These are phyloP conservation scores for Phataginus tetradactyla DNA, from an alignment of 2,797 vertebrate species.

Conservation along the genomic window DNA sequence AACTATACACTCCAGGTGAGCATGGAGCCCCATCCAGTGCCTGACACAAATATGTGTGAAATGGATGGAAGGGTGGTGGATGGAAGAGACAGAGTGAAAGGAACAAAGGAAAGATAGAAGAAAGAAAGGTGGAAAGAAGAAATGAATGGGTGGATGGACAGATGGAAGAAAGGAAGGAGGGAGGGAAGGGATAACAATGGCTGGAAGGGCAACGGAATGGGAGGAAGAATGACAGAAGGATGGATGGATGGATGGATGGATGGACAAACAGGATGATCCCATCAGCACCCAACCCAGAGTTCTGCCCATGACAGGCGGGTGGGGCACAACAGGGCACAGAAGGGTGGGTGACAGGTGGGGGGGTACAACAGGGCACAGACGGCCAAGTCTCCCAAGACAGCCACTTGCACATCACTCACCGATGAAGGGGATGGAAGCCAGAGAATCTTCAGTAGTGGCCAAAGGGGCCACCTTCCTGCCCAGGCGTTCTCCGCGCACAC, in stretches of 20 bases:
- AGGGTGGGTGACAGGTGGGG: background rate
- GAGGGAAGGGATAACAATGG: too few species aligned
- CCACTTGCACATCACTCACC: conserved; percentile 88
- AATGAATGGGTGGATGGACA: background rate
- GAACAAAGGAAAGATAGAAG: background rate
- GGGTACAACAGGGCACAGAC: background rate
- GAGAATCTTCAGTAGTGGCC: conserved; percentile 92
- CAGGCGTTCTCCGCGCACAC: conserved; percentile 83
- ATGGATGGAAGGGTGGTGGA: background rate
- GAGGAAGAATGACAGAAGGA: background rate
- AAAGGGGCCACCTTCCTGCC: conserved; percentile 91
- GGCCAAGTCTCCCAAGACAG: background rate
- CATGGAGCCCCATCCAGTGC: background rate
- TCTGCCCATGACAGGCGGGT: background rate
- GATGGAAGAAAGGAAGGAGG: background rate
- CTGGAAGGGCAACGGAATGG: background rate
- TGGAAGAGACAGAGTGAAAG: background rate
- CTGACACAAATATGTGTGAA: background rate
- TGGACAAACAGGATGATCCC: background rate
- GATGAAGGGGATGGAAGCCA: conserved; percentile 98
- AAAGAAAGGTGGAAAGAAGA: background rate
- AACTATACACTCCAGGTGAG: background rate
- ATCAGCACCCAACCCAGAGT: background rate
- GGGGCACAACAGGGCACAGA: too few species aligned
- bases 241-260: background rate